Evolutionary conservation across 2,113 vertebrate species (phyloP).

Genomic region (Alosa alosa): DNA sequence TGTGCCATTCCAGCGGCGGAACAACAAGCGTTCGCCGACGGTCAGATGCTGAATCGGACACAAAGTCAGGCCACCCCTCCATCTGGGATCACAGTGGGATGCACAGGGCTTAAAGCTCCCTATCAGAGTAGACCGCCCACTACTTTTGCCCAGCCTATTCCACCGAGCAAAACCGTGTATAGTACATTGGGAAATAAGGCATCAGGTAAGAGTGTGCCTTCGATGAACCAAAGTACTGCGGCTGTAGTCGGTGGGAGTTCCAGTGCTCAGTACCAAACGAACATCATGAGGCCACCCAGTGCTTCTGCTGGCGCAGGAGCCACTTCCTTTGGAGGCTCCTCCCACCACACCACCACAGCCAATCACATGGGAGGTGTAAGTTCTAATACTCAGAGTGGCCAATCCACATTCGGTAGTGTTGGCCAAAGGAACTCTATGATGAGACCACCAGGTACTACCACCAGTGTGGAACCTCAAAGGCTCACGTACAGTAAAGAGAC

Average conservation of each 20-base stretch:
- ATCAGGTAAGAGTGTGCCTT: background rate
- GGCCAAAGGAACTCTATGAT: background rate
- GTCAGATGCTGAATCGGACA: background rate
- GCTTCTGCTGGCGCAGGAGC: background rate
- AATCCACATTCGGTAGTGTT: background rate
- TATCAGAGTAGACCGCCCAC: background rate
- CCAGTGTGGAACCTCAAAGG: too few relatives aligned
- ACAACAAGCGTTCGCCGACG: background rate
- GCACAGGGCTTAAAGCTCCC: background rate
- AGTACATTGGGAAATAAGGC: background rate
- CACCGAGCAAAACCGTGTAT: background rate
- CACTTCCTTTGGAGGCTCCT: background rate
- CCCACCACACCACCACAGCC: slow-evolving; percentile 6
- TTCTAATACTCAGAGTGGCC: background rate
- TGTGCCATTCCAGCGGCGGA: background rate
- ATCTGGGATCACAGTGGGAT: background rate
- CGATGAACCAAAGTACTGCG: background rate
- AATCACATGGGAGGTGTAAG: background rate
- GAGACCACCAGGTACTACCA: background rate
- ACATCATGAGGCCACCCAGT: background rate
- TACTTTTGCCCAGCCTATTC: background rate
- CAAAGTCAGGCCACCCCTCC: slow-evolving; percentile 15
- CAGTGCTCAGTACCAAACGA: background rate
- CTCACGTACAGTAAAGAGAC: background rate
- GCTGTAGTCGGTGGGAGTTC: background rate